phyloP scores from a whole-genome alignment of 2,113 vertebrate genomes.

The Origma solitaria region DNA sequence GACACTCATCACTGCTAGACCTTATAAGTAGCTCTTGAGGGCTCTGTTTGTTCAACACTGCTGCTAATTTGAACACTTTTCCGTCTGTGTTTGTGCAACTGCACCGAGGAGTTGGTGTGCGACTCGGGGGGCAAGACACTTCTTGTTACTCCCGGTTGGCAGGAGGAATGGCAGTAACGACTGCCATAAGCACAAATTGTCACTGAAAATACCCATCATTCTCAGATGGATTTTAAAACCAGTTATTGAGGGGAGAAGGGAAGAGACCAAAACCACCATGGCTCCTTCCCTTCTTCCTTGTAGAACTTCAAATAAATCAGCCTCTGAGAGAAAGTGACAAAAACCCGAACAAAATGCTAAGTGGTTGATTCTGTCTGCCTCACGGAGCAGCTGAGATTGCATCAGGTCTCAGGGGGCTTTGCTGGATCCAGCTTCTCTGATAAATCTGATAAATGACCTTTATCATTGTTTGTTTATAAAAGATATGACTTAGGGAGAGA shows the following conservation, averaged over 20 bases:
- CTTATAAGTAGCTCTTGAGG: neutral
- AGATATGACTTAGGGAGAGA: neutral
- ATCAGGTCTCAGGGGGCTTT: neutral
- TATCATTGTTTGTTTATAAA: neutral
- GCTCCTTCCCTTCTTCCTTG: neutral
- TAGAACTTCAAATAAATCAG: neutral
- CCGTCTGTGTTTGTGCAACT: neutral
- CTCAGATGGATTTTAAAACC: neutral
- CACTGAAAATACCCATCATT: neutral
- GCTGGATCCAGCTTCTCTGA: neutral
- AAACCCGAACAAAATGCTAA: neutral
- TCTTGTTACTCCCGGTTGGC: neutral
- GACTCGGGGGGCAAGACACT: neutral
- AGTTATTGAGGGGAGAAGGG: neutral
- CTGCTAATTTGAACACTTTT: neutral
- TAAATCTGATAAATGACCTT: neutral
- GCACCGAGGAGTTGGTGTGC: neutral
- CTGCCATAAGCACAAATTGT: neutral
- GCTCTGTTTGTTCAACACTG: neutral
- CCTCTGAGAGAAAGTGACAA: neutral
- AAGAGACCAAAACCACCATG: neutral
- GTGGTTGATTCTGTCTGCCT: neutral
- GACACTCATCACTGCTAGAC: neutral
- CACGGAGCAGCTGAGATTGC: neutral
- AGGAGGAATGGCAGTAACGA: neutral